These are phyloP conservation scores for Apamea crenata DNA, from an alignment of 2,888 invertebrate genomes.

Conservation along the genomic window DNA sequence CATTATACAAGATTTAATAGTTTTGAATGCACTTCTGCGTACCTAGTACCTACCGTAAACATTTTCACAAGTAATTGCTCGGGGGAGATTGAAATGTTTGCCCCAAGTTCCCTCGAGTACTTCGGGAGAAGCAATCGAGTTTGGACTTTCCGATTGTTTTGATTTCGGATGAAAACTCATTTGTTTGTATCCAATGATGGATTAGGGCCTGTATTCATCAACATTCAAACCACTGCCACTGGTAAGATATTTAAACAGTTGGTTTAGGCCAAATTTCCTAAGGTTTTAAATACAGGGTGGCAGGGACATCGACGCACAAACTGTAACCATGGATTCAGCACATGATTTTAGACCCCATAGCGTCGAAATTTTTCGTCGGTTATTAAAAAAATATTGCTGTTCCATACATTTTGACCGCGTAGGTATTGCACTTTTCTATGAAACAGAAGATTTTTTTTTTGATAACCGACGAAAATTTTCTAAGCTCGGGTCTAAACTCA, in stretches of 20 bases:
- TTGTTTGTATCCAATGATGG: not conserved
- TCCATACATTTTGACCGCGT: too few species aligned
- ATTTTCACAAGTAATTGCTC: conserved; percentile 22
- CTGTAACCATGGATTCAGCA: too few species aligned
- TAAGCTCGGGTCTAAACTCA: too few species aligned
- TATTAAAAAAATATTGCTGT: too few species aligned
- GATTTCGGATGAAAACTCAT: not conserved
- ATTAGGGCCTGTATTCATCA: not conserved
- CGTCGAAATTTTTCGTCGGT: too few species aligned
- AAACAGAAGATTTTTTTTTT: too few species aligned
- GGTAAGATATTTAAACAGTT: not conserved
- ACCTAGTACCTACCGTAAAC: not conserved
- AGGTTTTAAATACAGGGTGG: not conserved
- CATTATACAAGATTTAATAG: not conserved
- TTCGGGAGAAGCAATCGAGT: not conserved
- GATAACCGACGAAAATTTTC: too few species aligned
- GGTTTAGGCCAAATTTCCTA: not conserved
- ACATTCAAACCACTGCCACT: not conserved
- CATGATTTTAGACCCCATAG: too few species aligned
- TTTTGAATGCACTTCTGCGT: not conserved
- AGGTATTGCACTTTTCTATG: too few species aligned
- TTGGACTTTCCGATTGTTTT: not conserved
- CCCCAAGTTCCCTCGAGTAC: conserved; percentile 16
- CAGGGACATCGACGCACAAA: too few species aligned
- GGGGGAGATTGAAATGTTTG: conserved; percentile 6